Conservation (phyloP, 2,113 vertebrate species). For the Aythya baeri region DNA sequence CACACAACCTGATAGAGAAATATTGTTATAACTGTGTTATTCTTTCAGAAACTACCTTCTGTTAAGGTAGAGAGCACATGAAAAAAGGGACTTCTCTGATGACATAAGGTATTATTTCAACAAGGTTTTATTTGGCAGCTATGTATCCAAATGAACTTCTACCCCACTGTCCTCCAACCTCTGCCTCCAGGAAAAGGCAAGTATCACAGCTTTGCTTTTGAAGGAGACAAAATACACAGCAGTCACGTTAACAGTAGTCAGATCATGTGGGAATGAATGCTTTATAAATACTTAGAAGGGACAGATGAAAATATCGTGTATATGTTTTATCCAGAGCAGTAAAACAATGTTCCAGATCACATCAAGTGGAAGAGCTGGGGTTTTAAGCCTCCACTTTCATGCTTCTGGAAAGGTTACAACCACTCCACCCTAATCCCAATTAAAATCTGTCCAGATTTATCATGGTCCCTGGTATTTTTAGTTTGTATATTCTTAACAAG, state of each 20-base stretch:
- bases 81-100: background rate
- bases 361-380: background rate
- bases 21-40: fast-evolving
- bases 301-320: background rate
- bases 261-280: background rate
- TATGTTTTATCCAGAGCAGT: background rate
- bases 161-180: background rate
- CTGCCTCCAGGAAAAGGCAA: background rate
- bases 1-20: background rate
- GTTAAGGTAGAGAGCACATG: background rate
- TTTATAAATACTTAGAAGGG: background rate
- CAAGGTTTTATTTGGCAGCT: background rate
- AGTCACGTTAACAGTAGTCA: background rate
- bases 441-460: background rate
- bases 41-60: background rate
- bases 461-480: background rate
- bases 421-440: background rate
- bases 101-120: background rate
- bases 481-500: background rate
- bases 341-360: background rate
- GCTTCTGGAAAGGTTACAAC: background rate
- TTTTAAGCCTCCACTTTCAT: background rate
- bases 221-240: background rate
- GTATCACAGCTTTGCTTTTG: background rate
- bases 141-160: background rate